phyloP scores from a whole-genome alignment of 2,113 vertebrate species.

The Serinus canaria region DNA sequence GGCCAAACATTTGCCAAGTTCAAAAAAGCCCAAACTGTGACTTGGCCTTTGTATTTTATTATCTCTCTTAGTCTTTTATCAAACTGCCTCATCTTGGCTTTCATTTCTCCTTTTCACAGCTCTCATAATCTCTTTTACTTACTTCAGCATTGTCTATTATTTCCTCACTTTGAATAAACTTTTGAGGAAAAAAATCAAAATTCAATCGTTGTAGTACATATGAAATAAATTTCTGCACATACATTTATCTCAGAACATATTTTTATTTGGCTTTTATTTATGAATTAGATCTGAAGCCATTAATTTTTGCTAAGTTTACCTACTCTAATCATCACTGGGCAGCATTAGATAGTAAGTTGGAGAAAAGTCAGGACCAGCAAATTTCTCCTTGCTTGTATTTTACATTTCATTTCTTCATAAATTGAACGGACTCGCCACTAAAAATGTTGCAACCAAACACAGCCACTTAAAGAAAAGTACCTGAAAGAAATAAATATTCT shows the following conservation, averaged over 20 bases:
- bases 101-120: not conserved
- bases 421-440: not conserved
- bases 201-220: not conserved
- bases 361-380: not conserved
- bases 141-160: not conserved
- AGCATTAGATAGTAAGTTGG: not conserved
- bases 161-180: not conserved
- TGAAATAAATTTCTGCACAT: not conserved
- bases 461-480: not conserved
- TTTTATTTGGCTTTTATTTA: not conserved
- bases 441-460: not conserved
- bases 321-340: not conserved
- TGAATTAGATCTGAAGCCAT: not conserved
- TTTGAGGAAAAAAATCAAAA: not conserved
- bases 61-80: not conserved
- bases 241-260: not conserved
- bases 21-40: not conserved
- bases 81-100: not conserved
- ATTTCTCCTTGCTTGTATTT: not conserved
- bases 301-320: not conserved
- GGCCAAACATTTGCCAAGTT: not conserved
- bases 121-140: not conserved
- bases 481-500: not conserved
- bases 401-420: not conserved
- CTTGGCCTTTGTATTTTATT: not conserved